Percentiles rank a stretch among this genome's conserved stretches.
These are phyloP conservation scores for Cabera pusaria DNA, from an alignment of 2,888 invertebrate species.

Conservation along the genomic window DNA sequence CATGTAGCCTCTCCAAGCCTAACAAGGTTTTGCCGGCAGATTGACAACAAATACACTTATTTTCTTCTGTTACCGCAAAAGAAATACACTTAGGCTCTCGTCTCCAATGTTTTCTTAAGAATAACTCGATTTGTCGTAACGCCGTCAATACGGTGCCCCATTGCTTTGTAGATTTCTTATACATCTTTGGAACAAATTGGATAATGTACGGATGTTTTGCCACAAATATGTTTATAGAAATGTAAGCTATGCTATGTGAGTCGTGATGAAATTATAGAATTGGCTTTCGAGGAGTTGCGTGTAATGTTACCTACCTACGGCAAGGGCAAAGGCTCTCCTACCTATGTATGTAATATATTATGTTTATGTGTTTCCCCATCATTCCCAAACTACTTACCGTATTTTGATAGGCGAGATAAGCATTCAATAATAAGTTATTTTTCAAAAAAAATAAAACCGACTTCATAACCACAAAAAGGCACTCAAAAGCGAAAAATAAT, in stretches of 20 bases:
- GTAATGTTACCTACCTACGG: too few species aligned
- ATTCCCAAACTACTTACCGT: too few species aligned
- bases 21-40: slow-evolving; percentile 21
- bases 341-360: too few species aligned
- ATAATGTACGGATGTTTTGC: slow-evolving; percentile 42
- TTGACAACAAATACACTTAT: slow-evolving; percentile 33
- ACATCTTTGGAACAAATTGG: slow-evolving; percentile 61
- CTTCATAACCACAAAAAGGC: too few species aligned
- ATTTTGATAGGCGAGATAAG: too few species aligned
- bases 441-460: too few species aligned
- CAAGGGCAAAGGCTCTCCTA: too few species aligned
- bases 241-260: slow-evolving; percentile 10
- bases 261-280: slow-evolving; percentile 8
- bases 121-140: slow-evolving; percentile 43
- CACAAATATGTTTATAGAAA: slow-evolving; percentile 21
- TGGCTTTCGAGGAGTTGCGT: too few species aligned
- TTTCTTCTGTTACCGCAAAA: slow-evolving; percentile 27
- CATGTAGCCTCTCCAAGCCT: slow-evolving; percentile 17
- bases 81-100: slow-evolving; percentile 25
- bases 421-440: too few species aligned
- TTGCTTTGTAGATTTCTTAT: slow-evolving; percentile 50
- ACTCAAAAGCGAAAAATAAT: too few species aligned
- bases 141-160: slow-evolving; percentile 57
- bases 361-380: too few species aligned
- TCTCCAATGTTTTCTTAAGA: slow-evolving; percentile 25